These are phyloP conservation scores for Coelogynopora nodosa DNA, from an alignment of 2,888 invertebrate genomes.

Conservation along the genomic window DNA sequence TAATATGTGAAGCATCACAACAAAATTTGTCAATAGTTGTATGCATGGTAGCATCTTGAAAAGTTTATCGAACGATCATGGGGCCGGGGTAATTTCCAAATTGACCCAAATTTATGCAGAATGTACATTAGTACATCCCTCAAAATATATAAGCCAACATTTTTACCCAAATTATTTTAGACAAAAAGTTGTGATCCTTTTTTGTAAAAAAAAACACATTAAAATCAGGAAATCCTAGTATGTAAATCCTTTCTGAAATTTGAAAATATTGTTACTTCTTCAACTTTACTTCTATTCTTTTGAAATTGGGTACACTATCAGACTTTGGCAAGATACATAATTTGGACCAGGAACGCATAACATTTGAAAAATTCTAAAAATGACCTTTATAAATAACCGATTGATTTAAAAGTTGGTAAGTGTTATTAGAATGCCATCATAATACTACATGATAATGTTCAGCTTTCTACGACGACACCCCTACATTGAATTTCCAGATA, in stretches of 20 bases:
- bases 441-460: neutral
- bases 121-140: neutral
- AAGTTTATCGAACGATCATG: too few species aligned
- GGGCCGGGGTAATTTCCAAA: too few species aligned
- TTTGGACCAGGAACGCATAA: neutral
- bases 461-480: neutral
- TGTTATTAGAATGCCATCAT: neutral
- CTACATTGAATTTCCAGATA: neutral
- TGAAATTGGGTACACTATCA: neutral
- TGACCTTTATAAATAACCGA: neutral
- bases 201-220: neutral
- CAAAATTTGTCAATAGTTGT: too few species aligned
- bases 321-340: neutral
- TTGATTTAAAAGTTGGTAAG: neutral
- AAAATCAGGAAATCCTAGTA: neutral
- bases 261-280: conserved; percentile 20
- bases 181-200: neutral
- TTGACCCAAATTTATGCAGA: conserved; percentile 18
- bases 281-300: neutral
- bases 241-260: neutral
- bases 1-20: too few species aligned
- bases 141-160: conserved; percentile 16
- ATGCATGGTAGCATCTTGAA: too few species aligned
- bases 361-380: neutral
- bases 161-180: neutral